These are phyloP conservation scores for Harlomillsia oculata DNA, from an alignment of 1,140 invertebrate genomes.

Conservation along the genomic window DNA sequence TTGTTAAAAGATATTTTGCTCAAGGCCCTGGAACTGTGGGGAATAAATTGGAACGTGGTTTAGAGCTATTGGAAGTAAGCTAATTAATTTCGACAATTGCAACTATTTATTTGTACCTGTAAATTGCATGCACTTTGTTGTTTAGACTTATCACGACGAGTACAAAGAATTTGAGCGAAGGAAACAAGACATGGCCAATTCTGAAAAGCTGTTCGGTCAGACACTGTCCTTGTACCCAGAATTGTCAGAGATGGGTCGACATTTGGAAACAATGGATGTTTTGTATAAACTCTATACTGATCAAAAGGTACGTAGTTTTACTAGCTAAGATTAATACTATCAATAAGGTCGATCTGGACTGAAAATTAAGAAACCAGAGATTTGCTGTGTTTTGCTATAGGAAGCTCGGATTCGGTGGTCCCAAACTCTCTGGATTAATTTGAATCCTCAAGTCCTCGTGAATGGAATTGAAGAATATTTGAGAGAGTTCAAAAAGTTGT, in stretches of 20 bases:
- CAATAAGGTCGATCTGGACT: neutral
- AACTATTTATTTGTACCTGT: conserved; percentile 34
- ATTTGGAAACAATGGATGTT: conserved; percentile 60
- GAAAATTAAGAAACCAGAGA: too few species aligned
- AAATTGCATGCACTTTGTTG: conserved; percentile 36
- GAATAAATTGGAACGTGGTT: conserved; percentile 61
- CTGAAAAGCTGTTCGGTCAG: conserved; percentile 76
- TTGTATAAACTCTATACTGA: conserved; percentile 68
- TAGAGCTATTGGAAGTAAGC: conserved; percentile 54
- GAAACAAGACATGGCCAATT: conserved; percentile 59
- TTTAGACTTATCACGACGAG: conserved; percentile 54
- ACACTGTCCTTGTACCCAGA: conserved; percentile 67
- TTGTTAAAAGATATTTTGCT: conserved; percentile 49
- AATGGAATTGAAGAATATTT: conserved; percentile 78
- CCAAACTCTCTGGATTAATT: conserved; percentile 72
- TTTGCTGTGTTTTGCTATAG: conserved; percentile 33
- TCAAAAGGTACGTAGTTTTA: conserved; percentile 50
- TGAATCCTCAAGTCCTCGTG: conserved; percentile 68
- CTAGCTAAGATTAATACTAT: conserved; percentile 12
- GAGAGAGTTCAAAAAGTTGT: conserved; percentile 60
- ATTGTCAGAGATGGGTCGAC: conserved; percentile 57
- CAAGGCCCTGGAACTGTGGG: conserved; percentile 68
- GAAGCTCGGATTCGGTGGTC: conserved; percentile 64
- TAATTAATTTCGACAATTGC: neutral
- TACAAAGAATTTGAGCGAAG: conserved; percentile 57